Evolutionary conservation across 2,797 vertebrate genomes (phyloP).

Genomic region (Aeoliscus strigatus): DNA sequence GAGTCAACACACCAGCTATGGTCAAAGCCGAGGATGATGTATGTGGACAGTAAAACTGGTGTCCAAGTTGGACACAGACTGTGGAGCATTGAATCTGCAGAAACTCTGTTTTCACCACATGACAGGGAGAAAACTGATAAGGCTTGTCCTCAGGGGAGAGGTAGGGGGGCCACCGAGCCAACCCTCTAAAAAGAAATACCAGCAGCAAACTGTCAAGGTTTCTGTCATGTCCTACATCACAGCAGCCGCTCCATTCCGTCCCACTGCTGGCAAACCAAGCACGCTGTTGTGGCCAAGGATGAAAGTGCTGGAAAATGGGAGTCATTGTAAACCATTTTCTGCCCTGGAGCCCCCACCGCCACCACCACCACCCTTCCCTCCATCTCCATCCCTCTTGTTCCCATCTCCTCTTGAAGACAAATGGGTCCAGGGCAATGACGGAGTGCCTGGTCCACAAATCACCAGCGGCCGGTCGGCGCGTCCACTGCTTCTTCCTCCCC

Average conservation of each 20-base stretch:
- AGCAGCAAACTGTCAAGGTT: constrained; percentile 68
- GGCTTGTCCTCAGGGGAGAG: constrained; percentile 52
- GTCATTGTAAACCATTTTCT: constrained; percentile 78
- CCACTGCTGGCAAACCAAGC: constrained; percentile 57
- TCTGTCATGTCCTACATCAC: constrained; percentile 76
- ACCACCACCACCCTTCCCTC: constrained; percentile 51
- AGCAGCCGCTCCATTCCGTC: constrained; percentile 63
- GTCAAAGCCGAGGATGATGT: no score
- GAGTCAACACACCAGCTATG: no score
- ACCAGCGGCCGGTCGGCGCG: constrained; percentile 73
- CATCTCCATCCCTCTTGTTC: constrained; percentile 66
- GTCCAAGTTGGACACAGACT: constrained; percentile 54
- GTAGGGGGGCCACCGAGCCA: constrained; percentile 56
- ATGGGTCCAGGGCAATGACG: constrained; percentile 82
- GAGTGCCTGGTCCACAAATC: constrained; percentile 90
- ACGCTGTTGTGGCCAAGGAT: constrained; percentile 65
- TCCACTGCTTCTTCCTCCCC: constrained; percentile 71
- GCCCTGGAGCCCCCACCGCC: constrained; percentile 65
- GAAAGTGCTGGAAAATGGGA: constrained; percentile 80
- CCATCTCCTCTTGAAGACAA: constrained; percentile 82
- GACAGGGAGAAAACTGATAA: constrained; percentile 70
- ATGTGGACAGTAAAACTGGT: constrained; percentile 46
- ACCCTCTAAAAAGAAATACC: constrained; percentile 67
- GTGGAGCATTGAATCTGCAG: constrained; percentile 48
- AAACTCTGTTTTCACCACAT: constrained; percentile 43